Conservation (phyloP, 2,888 invertebrate species). For the Odontothrips loti region DNA sequence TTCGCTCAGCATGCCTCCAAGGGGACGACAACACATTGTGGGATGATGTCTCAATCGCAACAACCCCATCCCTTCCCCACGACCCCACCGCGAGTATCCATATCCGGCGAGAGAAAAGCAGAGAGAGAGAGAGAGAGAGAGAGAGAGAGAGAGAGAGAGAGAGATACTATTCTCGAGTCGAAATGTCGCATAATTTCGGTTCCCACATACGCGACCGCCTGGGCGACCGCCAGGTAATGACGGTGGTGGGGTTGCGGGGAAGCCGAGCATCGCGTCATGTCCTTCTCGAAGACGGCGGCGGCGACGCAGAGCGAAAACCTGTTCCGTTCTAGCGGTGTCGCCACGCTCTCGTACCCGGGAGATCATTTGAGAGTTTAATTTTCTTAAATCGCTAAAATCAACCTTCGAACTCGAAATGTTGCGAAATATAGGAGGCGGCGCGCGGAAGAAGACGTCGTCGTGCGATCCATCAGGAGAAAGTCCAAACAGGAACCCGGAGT, state of each 20-base stretch:
- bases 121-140: no score
- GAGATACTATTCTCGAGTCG: neutral
- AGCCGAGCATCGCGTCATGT: neutral
- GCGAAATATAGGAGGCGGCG: no score
- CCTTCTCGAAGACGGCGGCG: neutral
- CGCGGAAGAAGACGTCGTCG: no score
- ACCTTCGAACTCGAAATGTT: no score
- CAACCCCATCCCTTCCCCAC: neutral
- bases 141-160: neutral
- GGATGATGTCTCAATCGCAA: neutral
- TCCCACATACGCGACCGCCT: slow-evolving; percentile 21
- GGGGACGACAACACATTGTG: neutral
- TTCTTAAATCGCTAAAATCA: no score
- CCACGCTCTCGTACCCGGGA: no score
- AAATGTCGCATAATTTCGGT: slow-evolving; percentile 13
- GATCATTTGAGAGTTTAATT: no score
- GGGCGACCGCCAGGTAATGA: neutral
- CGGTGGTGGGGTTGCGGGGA: neutral
- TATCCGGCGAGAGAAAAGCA: neutral
- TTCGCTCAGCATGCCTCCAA: neutral
- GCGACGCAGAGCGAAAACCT: neutral
- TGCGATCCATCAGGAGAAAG: neutral
- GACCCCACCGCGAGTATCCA: neutral
- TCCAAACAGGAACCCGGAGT: neutral
- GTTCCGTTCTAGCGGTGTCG: neutral